Conservation (phyloP, 1,140 invertebrate genomes). For the Charaxes varanes region DNA sequence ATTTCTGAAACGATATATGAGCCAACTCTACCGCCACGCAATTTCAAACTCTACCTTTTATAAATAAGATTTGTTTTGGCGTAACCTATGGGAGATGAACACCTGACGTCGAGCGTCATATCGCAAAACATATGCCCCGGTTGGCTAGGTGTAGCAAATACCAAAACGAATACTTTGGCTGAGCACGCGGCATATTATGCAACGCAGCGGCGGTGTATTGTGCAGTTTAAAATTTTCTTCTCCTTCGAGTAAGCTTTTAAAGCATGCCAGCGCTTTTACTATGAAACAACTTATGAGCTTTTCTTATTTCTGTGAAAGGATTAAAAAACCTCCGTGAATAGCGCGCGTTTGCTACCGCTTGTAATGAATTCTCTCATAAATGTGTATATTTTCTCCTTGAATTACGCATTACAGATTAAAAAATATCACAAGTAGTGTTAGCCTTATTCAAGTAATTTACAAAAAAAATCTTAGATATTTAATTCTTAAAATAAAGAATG, state of each 20-base stretch:
- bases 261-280: conserved; percentile 36
- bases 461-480: too few species aligned
- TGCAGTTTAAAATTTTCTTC: conserved; percentile 58
- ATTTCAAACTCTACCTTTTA: conserved; percentile 30
- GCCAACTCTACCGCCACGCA: conserved; percentile 10
- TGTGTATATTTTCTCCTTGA: too few species aligned
- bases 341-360: conserved; percentile 1
- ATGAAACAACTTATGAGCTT: conserved; percentile 21
- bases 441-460: too few species aligned
- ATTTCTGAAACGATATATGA: conserved; percentile 37
- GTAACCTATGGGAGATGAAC: conserved; percentile 47
- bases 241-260: conserved; percentile 52
- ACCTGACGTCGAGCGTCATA: conserved; percentile 70
- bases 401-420: too few species aligned
- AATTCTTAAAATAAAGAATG: too few species aligned
- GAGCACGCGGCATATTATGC: conserved; percentile 69
- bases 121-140: conserved; percentile 68
- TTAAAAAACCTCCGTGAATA: conserved; percentile 11
- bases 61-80: conserved; percentile 36
- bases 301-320: conserved; percentile 14
- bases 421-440: too few species aligned
- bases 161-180: conserved; percentile 72
- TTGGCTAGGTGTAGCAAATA: conserved; percentile 72
- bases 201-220: conserved; percentile 62
- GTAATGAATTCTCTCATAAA: too few species aligned